These are phyloP conservation scores for Nyctibius grandis DNA, from an alignment of 2,797 vertebrate species.

Conservation along the genomic window DNA sequence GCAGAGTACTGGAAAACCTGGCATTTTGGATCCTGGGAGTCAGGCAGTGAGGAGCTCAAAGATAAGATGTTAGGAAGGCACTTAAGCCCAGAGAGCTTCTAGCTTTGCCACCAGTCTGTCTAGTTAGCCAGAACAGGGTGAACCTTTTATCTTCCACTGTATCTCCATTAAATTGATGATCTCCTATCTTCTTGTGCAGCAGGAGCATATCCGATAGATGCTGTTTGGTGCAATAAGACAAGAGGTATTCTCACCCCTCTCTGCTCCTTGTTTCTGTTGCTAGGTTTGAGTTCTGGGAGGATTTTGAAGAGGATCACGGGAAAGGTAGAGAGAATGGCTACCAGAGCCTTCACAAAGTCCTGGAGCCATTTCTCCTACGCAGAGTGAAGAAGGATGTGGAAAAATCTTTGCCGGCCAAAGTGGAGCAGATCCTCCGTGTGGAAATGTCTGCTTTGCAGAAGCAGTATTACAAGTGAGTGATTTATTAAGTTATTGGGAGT, in stretches of 20 bases:
- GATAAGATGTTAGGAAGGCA: background rate
- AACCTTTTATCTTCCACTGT: background rate
- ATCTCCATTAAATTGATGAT: background rate
- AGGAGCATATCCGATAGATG: background rate
- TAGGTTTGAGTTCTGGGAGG: conserved; percentile 97
- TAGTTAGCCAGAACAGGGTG: background rate
- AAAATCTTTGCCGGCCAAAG: conserved; percentile 97
- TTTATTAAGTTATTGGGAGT: background rate
- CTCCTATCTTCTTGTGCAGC: background rate
- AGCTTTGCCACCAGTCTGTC: background rate
- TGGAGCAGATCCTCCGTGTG: conserved; percentile 97
- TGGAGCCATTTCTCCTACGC: conserved; percentile 94
- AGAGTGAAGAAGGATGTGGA: conserved; percentile 99
- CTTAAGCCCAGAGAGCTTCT: background rate
- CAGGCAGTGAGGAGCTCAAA: background rate
- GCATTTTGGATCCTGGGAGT: background rate
- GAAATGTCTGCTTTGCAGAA: conserved; percentile 98
- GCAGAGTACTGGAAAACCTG: background rate
- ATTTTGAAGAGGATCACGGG: conserved; percentile 95
- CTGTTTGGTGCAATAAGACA: background rate
- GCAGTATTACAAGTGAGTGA: conserved; percentile 94
- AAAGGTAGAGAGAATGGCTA: conserved; percentile 96
- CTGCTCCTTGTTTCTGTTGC: background rate
- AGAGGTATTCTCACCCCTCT: background rate
- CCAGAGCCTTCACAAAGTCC: conserved; percentile 96